Conservation (phyloP, 2,888 invertebrate genomes). For the Habroteleia sp. region DNA sequence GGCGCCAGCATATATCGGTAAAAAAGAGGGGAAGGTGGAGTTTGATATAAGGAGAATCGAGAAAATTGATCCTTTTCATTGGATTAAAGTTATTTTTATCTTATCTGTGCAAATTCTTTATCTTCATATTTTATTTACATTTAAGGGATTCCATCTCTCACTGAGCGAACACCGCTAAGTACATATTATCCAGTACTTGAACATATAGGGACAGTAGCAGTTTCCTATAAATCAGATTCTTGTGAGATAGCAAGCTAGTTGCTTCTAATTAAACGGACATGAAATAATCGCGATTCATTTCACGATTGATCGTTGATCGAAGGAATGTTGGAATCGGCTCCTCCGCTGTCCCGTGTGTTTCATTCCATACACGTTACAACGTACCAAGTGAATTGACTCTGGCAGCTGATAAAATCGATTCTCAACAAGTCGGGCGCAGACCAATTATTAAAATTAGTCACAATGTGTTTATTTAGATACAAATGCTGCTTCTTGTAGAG, state of each 20-base stretch:
- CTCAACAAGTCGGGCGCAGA: neutral
- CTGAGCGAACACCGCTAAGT: conserved; percentile 23
- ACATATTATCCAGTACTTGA: conserved; percentile 39
- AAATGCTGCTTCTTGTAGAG: neutral
- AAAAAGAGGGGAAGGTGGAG: too few species aligned
- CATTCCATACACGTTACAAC: conserved; percentile 16
- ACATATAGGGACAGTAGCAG: conserved; percentile 70
- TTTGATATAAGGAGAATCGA: too few species aligned
- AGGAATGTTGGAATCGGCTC: conserved; percentile 71
- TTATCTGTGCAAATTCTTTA: too few species aligned
- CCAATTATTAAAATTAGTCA: conserved; percentile 23
- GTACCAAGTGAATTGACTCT: conserved; percentile 15
- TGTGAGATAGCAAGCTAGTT: conserved; percentile 78
- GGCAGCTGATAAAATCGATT: conserved; percentile 21
- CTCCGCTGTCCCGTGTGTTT: conserved; percentile 34
- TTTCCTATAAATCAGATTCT: conserved; percentile 80
- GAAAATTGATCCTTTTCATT: too few species aligned
- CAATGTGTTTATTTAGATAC: conserved; percentile 18
- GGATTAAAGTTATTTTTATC: too few species aligned
- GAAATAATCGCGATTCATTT: conserved; percentile 79
- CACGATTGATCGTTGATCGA: conserved; percentile 80
- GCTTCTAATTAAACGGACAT: conserved; percentile 81
- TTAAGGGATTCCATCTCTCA: conserved; percentile 19
- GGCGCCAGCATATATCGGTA: too few species aligned
- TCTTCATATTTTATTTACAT: conserved; percentile 17